Evolutionary conservation across 2,113 vertebrate species (phyloP), one percentile per base, ranked within the genome.

Genomic region (Amphiprion percula): DNA sequence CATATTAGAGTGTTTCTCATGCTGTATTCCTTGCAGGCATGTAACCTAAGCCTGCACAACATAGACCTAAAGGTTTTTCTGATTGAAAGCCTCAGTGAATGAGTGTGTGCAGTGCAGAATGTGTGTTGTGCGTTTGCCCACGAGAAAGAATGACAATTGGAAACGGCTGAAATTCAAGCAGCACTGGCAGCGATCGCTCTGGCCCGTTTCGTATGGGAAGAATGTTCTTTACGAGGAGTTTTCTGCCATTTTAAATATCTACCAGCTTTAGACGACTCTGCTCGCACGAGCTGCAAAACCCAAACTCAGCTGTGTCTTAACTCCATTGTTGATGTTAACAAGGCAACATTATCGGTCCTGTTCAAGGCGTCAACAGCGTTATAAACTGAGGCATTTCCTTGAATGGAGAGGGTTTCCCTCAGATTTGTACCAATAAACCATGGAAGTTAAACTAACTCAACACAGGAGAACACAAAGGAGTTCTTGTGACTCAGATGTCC

Each of bases 111-210:
- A 50, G 77, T 1, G 52, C 77, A 74, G 79, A 75, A 60, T 74
- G 78, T 69, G 79, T 24, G 55, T 56, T 65, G 39, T 62, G 71
- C 53, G 63, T 71, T 89, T 84, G 65, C 73, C 79, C 74, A 78
- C 62, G 74, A 89, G 76, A 86, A 82, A 81, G 77, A 79, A 84
- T 46, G 80, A 87, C 80, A 84, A 80, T 91, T 90, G 86, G 74
- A 91, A 93, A 91, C 74, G 80, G 82, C 82, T 88, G 92, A 90
- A 83, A 86, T 53, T 74, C 69, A 70, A 93, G 82, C 73, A 74
- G 49, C 65, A 19, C 71, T 92, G 91, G 82, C 86, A 89, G 82
- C 4, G 28, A 79, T 64, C 55, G 39, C 61, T 85, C 79, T 89
- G 89, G 90, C 84, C 81, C 53, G 24, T 12, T 74, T 30, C 46